Base-by-base conservation (phyloP, 2,797 vertebrate genomes). In the Anguilla obscura region DNA sequence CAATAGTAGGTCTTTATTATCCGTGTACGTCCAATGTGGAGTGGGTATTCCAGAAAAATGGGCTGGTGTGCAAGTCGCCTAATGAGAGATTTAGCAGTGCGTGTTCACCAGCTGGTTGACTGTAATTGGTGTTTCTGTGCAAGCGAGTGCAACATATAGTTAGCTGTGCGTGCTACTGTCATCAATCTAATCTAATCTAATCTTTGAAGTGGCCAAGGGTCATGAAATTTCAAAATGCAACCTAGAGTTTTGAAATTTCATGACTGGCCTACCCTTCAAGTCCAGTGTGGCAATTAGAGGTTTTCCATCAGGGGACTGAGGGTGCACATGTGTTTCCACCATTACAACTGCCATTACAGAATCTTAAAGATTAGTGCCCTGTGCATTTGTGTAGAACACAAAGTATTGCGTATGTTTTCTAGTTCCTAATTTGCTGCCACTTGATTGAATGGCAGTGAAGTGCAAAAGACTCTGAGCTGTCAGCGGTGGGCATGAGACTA, bases 401-500 rank as follows among this genome's bases (percentile, higher is more conserved):
- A 69, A 69, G 63, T 69, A 9, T 27, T 69, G 24, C 6, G 0
- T 24, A 3, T 27, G n/a, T 33, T 71, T 71, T 71, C 69, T 9
- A 27, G 7, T 27, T 71, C 69, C 69, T 33, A 27, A 71, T 71
- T 71, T 71, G 69, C 24, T 12, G 69, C 8, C n/a, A 33, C 30
- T n/a, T 30, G 8, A 27, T 71, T 30, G n/a, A 33, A 71, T 71
- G 69, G 8, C n/a, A n/a, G 0, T 27, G 9, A 12, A 58, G 56
- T 18, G 56, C 56, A 16, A 58, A 58, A 58, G 56, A 58, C 14
- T 56, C 14, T 2, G 56, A 58, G 16, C 56, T 18, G 52, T 66
- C 76, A 66, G 56, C n/a, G 27, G 45, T 45, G n/a, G 33, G 82
- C 83, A 87, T 48, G n/a, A 33, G 80, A 84, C 58, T 12, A 69